Evolutionary conservation across 2,888 invertebrate genomes (phyloP).

Genomic region (Pseudococcus longispinus): DNA sequence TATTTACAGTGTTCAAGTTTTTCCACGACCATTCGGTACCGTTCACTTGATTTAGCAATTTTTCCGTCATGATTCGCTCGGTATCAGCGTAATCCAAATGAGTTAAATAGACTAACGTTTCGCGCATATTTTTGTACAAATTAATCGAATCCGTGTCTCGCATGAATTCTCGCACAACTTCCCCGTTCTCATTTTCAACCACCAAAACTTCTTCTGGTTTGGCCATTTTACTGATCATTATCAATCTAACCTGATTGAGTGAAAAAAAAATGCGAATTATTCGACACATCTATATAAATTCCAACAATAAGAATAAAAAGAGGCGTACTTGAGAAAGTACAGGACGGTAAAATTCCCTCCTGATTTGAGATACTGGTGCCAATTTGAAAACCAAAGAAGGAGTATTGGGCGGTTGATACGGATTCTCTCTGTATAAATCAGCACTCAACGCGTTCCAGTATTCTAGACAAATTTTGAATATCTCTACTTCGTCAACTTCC

Average conservation of each 20-base stretch:
- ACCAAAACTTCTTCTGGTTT: constrained; percentile 99
- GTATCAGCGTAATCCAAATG: constrained; percentile 98
- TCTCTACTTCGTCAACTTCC: constrained; percentile 98
- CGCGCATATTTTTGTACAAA: constrained; percentile 99
- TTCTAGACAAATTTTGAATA: constrained; percentile 99
- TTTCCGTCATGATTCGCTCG: constrained; percentile 98
- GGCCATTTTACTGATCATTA: constrained; percentile 99
- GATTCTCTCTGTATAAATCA: constrained; percentile 89
- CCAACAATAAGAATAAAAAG: not conserved
- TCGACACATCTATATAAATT: not conserved
- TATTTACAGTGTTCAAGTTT: constrained; percentile 87
- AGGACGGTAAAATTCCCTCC: constrained; percentile 78
- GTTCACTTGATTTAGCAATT: constrained; percentile 96
- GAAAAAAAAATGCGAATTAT: not conserved
- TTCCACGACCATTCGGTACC: constrained; percentile 99
- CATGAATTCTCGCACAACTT: constrained; percentile 99
- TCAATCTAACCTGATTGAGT: constrained; percentile 39
- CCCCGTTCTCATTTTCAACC: constrained; percentile 99
- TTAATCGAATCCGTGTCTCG: constrained; percentile 99
- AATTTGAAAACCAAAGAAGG: constrained; percentile 61
- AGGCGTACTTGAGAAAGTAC: constrained; percentile 75
- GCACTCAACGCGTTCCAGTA: constrained; percentile 96
- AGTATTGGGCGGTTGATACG: constrained; percentile 57
- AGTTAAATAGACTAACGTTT: constrained; percentile 95
- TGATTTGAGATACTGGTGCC: constrained; percentile 62